Evolutionary conservation across 2,797 vertebrate species (phyloP).

Genomic region (Enoplosus armatus): DNA sequence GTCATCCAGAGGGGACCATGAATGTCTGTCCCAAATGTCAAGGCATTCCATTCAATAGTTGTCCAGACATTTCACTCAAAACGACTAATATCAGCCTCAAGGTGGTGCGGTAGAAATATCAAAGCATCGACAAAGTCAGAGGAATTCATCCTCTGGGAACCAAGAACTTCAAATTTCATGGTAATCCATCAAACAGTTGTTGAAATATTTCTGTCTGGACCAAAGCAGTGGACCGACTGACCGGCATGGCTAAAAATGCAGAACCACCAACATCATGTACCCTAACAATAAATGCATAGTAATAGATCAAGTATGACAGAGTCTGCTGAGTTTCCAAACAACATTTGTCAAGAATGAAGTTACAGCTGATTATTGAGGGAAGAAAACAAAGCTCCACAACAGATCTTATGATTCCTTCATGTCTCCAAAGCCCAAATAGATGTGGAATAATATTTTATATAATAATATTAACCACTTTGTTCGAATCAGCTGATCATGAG

Average conservation of each 20-base stretch:
- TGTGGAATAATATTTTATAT: neutral
- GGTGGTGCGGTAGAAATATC: neutral
- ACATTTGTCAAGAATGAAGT: neutral
- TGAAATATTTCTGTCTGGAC: too few relatives aligned
- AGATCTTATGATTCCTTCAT: conserved; percentile 23
- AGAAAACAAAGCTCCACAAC: conserved; percentile 2
- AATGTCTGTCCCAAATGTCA: neutral
- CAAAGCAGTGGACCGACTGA: neutral
- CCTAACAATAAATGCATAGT: neutral
- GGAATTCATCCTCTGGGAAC: neutral
- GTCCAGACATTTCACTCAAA: neutral
- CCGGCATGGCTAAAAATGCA: neutral
- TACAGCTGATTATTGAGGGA: neutral
- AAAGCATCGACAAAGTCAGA: neutral
- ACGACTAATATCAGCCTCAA: neutral
- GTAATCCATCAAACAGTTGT: neutral
- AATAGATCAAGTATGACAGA: neutral
- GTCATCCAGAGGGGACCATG: too few relatives aligned
- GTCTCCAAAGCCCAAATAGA: neutral
- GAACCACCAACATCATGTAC: neutral
- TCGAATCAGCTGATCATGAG: neutral
- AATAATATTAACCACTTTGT: conserved; percentile 7
- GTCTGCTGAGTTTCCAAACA: neutral
- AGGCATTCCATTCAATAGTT: too few relatives aligned
- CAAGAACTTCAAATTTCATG: neutral